Base-by-base conservation (phyloP, 2,797 vertebrate genomes). In the Lithobates pipiens region DNA sequence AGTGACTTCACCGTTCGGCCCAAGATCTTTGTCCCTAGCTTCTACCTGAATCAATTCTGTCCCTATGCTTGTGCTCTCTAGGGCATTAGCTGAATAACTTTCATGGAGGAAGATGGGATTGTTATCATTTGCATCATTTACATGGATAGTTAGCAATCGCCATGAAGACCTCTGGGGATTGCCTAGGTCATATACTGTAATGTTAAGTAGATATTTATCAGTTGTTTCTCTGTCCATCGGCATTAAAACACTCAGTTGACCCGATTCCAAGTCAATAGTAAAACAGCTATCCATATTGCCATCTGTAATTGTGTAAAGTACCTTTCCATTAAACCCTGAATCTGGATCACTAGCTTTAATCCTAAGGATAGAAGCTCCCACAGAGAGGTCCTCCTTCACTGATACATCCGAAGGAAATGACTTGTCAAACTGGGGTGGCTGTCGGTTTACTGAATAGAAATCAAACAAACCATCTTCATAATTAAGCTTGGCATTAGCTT, bases 251-350 rank as follows among this genome's bases (percentile, higher is more conserved):
- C 92, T 95, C 79, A 99, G 95, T 11, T 97, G 89, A 0, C 98
- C 98, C 0, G 92, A 97, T 70, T 97, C 95, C 93, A 96, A 94
- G 87, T 97, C 95, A 75, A 99, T 96, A 61, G 89, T 95, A 88
- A 99, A 99, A 91, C 97, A 98, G 88, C 94, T 98, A 87, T 99
- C 97, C 2, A 90, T 93, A 89, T 99, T 99, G 87, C 98, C 98
- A 88, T 95, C 95, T 23, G 97, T 95, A 92, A 99, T 97, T 25
- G 96, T 93, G 68, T 96, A 98, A 6, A 99, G 90, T 77, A 99
- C 94, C 91, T 96, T 97, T 82, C 98, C 98, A 74, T 99, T 99
- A 91, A 99, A 99, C 83, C 98, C 98, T 11, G 97, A 96, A 89
- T 99, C 98, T 0, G 95, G 94, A 91, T 99, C 98, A 0, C 94